Evolutionary conservation across 2,113 vertebrate species (phyloP), one percentile per base, ranked within the genome.

Genomic region (Dicaeum eximium): DNA sequence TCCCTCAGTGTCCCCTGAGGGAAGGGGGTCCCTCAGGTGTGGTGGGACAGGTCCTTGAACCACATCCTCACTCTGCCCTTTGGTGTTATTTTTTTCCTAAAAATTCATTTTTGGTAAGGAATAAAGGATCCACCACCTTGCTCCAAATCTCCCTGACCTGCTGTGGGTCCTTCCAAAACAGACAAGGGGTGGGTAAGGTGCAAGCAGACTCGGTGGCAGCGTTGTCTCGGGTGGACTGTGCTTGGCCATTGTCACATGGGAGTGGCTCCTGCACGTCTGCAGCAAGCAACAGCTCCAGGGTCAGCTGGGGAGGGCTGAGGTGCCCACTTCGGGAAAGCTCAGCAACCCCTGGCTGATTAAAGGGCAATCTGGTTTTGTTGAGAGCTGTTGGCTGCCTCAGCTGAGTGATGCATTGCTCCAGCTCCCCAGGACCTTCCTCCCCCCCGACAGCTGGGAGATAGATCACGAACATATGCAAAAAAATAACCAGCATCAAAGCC

Each of bases 401-500:
- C 71, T 1, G 82, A 20, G 66, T 82, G 96, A 91, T 85, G 90
- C 94, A 86, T 95, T 54, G 64, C 88, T 95, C 17, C 5, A 0
- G 92, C 81, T 95, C 92, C 38, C 53, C 6, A 65, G 75, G 88
- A 73, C 88, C 81, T 80, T 74, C 92, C 79, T 62, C 81, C 81
- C 67, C n/a, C 9, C 78, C 3, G 37, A 90, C 96, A 97, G 95
- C 96, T 96, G 95, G 33, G 88, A 87, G 47, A 92, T 88, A 88
- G 75, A 92, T 97, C 95, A 92, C 1, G 58, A 88, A 50, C 90
- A 78, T 14, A 86, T 21, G 88, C 88, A 90, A 95, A 86, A 88
- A 83, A 77, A 58, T 47, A 86, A 82, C 74, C 48, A 22, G 90
- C 92, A 96, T 94, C 95, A 96, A 95, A 97, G 93, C 85, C 40